Conservation (phyloP, 2,888 invertebrate species). For the Metallyticus violacea region DNA sequence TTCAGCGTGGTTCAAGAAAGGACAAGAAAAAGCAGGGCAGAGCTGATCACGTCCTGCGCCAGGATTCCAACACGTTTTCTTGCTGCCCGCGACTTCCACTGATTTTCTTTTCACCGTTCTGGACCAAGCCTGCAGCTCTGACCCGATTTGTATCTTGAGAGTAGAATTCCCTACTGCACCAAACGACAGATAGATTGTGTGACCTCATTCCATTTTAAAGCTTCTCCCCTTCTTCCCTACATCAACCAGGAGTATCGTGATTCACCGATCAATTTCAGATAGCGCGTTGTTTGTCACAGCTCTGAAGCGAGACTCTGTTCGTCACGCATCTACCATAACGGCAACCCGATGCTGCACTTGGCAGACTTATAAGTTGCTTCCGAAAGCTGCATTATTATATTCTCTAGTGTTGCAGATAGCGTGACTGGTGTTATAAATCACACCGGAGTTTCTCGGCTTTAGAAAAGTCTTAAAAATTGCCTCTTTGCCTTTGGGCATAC, state of each 20-base stretch:
- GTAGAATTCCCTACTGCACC: neutral
- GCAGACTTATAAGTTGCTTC: neutral
- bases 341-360: neutral
- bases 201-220: neutral
- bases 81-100: neutral
- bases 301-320: neutral
- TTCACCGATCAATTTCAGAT: neutral
- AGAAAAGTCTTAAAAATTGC: neutral
- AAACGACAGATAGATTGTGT: neutral
- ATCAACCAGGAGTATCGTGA: no score
- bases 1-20: neutral
- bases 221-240: neutral
- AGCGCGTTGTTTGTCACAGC: neutral
- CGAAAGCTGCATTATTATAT: neutral
- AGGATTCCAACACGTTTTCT: neutral
- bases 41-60: neutral
- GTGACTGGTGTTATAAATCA: neutral
- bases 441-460: neutral
- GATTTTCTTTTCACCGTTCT: neutral
- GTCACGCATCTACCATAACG: neutral
- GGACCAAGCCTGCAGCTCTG: neutral
- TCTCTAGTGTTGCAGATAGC: neutral
- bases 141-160: neutral
- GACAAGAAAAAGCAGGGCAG: neutral
- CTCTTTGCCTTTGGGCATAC: neutral